phyloP scores from a whole-genome alignment of 2,888 invertebrate genomes.

The Abrostola tripartita region DNA sequence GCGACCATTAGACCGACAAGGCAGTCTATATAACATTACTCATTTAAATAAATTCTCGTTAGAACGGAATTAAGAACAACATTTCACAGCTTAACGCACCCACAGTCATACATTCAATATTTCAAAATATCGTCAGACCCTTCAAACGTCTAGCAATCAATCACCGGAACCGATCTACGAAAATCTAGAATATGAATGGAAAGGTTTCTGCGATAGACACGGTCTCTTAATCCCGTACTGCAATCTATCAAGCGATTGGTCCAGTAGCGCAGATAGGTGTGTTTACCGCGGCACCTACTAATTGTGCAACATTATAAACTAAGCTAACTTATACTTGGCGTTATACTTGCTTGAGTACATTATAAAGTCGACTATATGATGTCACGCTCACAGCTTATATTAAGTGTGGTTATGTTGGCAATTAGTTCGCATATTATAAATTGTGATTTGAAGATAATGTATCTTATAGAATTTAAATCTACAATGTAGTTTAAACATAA shows the following conservation, averaged over 20 bases:
- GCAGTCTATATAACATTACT: too few relatives aligned
- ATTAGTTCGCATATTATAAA: slow-evolving; percentile 11
- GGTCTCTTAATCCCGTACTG: slow-evolving; percentile 36
- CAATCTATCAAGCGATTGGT: slow-evolving; percentile 26
- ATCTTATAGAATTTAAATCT: too few relatives aligned
- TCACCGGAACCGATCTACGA: slow-evolving; percentile 27
- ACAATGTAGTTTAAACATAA: too few relatives aligned
- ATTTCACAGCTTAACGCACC: not conserved
- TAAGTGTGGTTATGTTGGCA: slow-evolving; percentile 5
- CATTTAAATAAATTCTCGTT: not conserved
- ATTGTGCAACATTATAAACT: slow-evolving; percentile 24
- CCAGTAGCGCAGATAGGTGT: slow-evolving; percentile 1
- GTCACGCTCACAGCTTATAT: slow-evolving; percentile 11
- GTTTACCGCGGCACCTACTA: slow-evolving; percentile 13
- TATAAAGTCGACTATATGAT: slow-evolving; percentile 7
- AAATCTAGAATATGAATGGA: slow-evolving; percentile 31
- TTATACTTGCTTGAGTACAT: too few relatives aligned
- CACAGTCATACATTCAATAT: not conserved
- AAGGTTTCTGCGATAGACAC: slow-evolving; percentile 34
- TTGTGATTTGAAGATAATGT: slow-evolving; percentile 15
- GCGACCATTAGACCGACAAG: too few relatives aligned
- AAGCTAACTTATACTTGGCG: too few relatives aligned
- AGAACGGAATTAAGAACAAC: not conserved
- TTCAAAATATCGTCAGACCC: not conserved
- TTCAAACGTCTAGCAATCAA: slow-evolving; percentile 34